A percentile compares a stretch with the other conserved stretches of the same genome.
phyloP scores from a whole-genome alignment of 2,113 vertebrate species.

The Perccottus glenii region DNA sequence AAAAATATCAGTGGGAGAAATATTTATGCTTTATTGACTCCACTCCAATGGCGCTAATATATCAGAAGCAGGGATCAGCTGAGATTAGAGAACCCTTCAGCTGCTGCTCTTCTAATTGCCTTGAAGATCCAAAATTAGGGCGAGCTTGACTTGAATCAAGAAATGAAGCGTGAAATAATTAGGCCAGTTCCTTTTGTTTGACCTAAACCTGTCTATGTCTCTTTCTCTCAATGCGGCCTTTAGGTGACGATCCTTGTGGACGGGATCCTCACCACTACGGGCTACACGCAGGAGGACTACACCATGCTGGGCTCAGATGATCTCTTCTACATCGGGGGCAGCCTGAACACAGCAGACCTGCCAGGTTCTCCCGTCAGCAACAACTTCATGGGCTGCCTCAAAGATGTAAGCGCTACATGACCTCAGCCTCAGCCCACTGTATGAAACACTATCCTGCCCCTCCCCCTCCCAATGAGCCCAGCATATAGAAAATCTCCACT shows the following conservation, averaged over 20 bases:
- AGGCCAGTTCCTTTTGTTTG: constrained; percentile 45
- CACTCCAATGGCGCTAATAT: constrained; percentile 39
- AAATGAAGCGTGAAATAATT: constrained; percentile 64
- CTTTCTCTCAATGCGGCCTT: constrained; percentile 10
- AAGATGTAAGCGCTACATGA: constrained; percentile 85
- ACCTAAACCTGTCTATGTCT: constrained; percentile 43
- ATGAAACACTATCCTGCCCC: constrained; percentile 52
- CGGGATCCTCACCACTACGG: constrained; percentile 91
- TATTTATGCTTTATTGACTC: constrained; percentile 51
- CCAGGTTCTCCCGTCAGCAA: constrained; percentile 94
- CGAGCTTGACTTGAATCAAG: constrained; percentile 53
- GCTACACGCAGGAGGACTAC: constrained; percentile 90
- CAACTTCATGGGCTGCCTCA: constrained; percentile 97
- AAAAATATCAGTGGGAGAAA: constrained; percentile 34
- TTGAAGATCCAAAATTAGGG: constrained; percentile 55
- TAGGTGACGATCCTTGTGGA: constrained; percentile 93
- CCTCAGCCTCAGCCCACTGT: constrained; percentile 29
- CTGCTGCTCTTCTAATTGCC: constrained; percentile 62
- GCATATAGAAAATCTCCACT: constrained; percentile 49
- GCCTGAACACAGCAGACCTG: constrained; percentile 91
- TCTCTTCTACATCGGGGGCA: constrained; percentile 95
- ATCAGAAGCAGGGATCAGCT: constrained; percentile 59
- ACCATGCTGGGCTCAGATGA: constrained; percentile 95
- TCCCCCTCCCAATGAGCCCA: constrained; percentile 29
- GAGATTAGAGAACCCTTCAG: constrained; percentile 59